Evolutionary conservation across 1,140 invertebrate species (phyloP), one percentile per base, ranked within the genome.

Genomic region (Solenopsis fugax): DNA sequence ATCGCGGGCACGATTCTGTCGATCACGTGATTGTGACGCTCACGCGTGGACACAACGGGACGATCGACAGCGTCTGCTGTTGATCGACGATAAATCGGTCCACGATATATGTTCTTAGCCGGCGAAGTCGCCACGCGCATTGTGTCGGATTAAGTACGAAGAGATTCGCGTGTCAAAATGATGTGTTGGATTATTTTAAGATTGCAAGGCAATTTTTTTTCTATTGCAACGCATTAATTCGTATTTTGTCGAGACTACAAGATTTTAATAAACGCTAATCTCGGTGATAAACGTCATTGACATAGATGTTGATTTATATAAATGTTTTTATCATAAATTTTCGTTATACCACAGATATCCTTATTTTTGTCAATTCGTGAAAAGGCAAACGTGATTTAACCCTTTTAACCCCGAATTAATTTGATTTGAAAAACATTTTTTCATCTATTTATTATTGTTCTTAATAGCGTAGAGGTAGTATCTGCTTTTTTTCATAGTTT

Each of bases 131-230:
- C 45, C 16, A 50, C 34, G 54, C 37, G 50, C 77, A 56, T 1
- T 37, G 67, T 86, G 86, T 88, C n/a, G 24, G 29, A 16, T 89
- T 80, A 60, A 6, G 45, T n/a, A 24, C 1, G 21, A 82, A 60
- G 69, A 29, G 87, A 88, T 80, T 45, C 4, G 34, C 10, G 18
- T 56, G 16, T 37, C 50, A 7, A 56, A 75, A 58, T 21, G 24
- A 12, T 12, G 10, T 1, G 18, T 34, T n/a, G 3, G 48, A 72
- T 72, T 29, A 34, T 73, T 9, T 54, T 52, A 29, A 54, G 4
- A 29, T 72, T 16, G 6, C 29, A 52, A 12, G 1, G 1, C n/a
- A 67, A 34, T 5, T 41, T 41, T 12, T n/a, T 9, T 13, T 72
- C 9, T 18, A 9, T 24, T 12, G 48, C 48, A 10, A 12, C 10